phyloP scores from a whole-genome alignment of 2,888 invertebrate genomes.

The Synergus laeviventris region DNA sequence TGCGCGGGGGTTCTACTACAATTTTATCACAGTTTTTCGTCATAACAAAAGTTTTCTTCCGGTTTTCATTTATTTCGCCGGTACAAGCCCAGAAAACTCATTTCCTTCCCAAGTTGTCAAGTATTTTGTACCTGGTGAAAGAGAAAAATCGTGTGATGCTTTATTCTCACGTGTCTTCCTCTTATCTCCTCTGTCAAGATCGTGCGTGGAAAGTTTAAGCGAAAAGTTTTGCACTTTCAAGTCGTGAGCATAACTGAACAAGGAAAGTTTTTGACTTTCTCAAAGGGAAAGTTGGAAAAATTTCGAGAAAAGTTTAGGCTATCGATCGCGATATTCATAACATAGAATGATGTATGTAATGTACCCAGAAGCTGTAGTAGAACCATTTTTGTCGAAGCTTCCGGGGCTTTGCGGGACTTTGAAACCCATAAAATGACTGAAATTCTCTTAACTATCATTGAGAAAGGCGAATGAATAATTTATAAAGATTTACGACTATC shows the following conservation, averaged over 20 bases:
- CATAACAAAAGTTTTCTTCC: conserved; percentile 25
- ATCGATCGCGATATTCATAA: conserved; percentile 14
- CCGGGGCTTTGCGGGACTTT: background rate
- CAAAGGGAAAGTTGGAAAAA: background rate
- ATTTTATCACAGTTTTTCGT: conserved; percentile 24
- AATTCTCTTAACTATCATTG: conserved; percentile 6
- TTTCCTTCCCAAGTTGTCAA: conserved; percentile 18
- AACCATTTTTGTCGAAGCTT: background rate
- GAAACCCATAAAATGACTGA: conserved; percentile 10
- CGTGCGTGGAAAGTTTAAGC: conserved; percentile 48
- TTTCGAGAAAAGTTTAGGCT: background rate
- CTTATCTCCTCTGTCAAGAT: conserved; percentile 39
- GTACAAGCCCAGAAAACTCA: background rate
- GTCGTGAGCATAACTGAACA: background rate
- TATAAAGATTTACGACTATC: conserved; percentile 22
- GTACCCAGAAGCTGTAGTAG: background rate
- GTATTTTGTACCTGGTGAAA: conserved; percentile 36
- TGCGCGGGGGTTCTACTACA: background rate
- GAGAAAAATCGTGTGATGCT: conserved; percentile 30
- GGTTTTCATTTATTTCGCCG: conserved; percentile 29
- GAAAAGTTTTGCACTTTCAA: conserved; percentile 45
- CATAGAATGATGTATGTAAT: background rate
- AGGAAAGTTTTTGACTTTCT: conserved; percentile 10
- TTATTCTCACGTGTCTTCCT: conserved; percentile 37
- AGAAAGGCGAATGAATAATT: conserved; percentile 9